phyloP scores from a whole-genome alignment of 1,140 invertebrate genomes.

The Saccostrea cuccullata region DNA sequence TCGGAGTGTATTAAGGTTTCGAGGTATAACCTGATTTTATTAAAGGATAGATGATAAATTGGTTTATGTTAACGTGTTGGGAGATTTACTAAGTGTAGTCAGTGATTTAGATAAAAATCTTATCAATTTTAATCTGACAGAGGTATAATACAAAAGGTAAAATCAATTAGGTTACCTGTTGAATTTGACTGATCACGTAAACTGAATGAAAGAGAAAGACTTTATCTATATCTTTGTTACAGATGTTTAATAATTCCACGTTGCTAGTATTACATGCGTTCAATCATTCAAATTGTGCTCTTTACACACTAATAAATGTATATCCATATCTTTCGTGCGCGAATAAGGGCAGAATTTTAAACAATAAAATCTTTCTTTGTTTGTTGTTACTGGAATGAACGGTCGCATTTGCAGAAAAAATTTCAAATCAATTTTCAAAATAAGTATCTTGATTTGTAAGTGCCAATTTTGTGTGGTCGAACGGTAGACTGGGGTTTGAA shows the following conservation, averaged over 20 bases:
- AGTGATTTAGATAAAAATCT: neutral
- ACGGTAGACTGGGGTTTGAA: too few species aligned
- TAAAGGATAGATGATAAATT: slow-evolving; percentile 4
- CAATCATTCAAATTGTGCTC: neutral
- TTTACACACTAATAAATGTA: too few species aligned
- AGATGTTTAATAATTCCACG: neutral
- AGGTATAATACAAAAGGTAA: neutral
- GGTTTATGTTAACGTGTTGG: neutral
- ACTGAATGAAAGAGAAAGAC: neutral
- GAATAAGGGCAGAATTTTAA: too few species aligned
- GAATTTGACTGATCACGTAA: neutral
- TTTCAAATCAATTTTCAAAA: too few species aligned
- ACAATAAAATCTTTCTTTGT: too few species aligned
- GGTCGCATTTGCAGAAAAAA: too few species aligned
- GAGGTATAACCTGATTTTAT: neutral
- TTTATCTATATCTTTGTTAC: neutral
- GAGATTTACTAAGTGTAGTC: neutral
- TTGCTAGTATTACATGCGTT: neutral
- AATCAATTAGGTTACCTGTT: neutral
- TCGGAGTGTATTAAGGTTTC: neutral
- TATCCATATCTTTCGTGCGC: too few species aligned
- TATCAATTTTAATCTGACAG: neutral
- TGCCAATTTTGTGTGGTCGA: too few species aligned
- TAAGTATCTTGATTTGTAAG: too few species aligned
- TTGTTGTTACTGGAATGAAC: too few species aligned